phyloP scores from a whole-genome alignment of 2,888 invertebrate species.

The Oxycera nigricornis region DNA sequence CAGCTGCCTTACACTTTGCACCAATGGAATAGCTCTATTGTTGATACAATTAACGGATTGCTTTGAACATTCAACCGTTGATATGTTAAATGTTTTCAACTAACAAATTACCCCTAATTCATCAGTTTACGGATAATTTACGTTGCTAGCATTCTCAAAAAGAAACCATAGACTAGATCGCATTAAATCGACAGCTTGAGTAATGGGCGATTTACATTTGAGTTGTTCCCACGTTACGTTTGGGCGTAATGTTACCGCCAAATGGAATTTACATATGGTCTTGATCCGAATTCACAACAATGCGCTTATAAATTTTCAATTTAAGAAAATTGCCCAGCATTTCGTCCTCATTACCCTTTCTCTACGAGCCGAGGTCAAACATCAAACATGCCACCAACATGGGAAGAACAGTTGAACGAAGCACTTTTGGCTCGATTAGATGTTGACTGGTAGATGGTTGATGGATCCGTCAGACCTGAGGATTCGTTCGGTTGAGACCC shows the following conservation, averaged over 20 bases:
- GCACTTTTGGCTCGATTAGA: background rate
- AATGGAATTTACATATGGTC: constrained; percentile 29
- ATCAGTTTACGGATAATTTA: constrained; percentile 38
- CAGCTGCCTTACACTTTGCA: background rate
- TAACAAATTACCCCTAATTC: constrained; percentile 34
- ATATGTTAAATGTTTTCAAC: background rate
- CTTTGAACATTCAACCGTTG: constrained; percentile 12
- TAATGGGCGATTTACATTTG: constrained; percentile 11
- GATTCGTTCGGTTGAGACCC: constrained; percentile 9
- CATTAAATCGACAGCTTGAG: constrained; percentile 23
- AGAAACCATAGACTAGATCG: constrained; percentile 14
- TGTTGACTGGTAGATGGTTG: background rate
- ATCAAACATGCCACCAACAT: constrained; percentile 31
- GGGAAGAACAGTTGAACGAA: constrained; percentile 23
- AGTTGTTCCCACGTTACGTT: constrained; percentile 12
- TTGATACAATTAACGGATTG: constrained; percentile 5
- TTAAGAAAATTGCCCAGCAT: constrained; percentile 38
- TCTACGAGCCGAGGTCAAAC: constrained; percentile 26
- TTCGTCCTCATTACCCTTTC: constrained; percentile 38
- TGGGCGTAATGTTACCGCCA: background rate
- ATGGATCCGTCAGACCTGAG: constrained; percentile 29
- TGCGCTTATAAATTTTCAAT: constrained; percentile 34
- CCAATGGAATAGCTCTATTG: background rate
- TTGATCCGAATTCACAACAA: constrained; percentile 16
- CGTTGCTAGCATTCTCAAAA: constrained; percentile 6